phyloP scores from a whole-genome alignment of 2,888 invertebrate genomes.

The Diaperis boleti region DNA sequence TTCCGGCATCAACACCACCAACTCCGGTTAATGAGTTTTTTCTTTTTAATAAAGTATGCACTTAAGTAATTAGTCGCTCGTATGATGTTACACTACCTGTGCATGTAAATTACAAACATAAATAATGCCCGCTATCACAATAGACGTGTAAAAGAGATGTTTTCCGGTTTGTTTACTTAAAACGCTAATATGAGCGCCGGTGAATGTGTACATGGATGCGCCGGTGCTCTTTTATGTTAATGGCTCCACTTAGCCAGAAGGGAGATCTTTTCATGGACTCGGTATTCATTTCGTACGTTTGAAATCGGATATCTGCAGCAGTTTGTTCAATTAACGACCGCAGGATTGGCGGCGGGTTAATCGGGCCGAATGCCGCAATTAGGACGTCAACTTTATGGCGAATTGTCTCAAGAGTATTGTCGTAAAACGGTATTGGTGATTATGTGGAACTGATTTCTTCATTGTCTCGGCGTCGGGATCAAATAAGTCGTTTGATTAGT shows the following conservation, averaged over 20 bases:
- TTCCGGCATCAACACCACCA: constrained; percentile 32
- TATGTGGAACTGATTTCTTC: too few species aligned
- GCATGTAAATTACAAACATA: constrained; percentile 48
- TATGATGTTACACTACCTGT: constrained; percentile 43
- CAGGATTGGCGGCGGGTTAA: constrained; percentile 25
- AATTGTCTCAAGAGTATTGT: too few species aligned
- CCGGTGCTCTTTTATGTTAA: constrained; percentile 31
- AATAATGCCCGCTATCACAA: constrained; percentile 48
- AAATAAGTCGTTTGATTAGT: too few species aligned
- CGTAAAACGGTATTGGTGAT: too few species aligned
- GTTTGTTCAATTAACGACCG: too few species aligned
- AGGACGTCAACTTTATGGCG: too few species aligned
- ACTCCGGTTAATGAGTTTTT: constrained; percentile 41
- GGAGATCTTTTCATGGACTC: neutral
- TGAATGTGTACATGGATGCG: constrained; percentile 10
- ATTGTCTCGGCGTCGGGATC: too few species aligned
- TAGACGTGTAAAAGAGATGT: constrained; percentile 49
- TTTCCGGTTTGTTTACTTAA: constrained; percentile 39
- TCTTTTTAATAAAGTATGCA: constrained; percentile 47
- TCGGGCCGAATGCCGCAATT: constrained; percentile 4
- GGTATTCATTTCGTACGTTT: constrained; percentile 1
- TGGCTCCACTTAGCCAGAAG: constrained; percentile 22
- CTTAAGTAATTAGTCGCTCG: constrained; percentile 52
- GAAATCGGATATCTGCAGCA: too few species aligned
- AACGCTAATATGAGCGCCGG: constrained; percentile 29